phyloP scores from a whole-genome alignment of 1,140 invertebrate genomes.

The Dreissena polymorpha region DNA sequence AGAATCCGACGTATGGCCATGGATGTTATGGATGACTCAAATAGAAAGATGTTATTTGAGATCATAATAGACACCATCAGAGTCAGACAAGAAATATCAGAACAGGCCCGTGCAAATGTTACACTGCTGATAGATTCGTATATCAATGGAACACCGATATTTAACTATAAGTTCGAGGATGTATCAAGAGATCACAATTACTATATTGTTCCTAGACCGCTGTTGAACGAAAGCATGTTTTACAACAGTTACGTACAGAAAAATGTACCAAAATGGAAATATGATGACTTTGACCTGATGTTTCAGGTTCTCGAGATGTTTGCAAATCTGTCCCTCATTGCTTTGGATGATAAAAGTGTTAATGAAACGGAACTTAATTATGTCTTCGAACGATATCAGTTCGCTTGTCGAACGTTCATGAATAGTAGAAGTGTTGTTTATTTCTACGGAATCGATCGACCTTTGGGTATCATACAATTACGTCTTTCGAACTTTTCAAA shows the following conservation, averaged over 20 bases:
- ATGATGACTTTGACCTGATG: constrained; percentile 30
- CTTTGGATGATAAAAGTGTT: constrained; percentile 46
- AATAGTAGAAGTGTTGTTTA: constrained; percentile 67
- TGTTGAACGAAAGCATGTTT: constrained; percentile 57
- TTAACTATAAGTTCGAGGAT: constrained; percentile 50
- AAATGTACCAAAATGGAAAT: constrained; percentile 45
- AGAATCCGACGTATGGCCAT: constrained; percentile 7
- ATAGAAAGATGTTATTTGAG: constrained; percentile 25
- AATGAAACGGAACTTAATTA: constrained; percentile 53
- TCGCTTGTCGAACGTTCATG: constrained; percentile 56
- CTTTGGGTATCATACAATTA: constrained; percentile 56
- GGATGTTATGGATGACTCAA: not conserved
- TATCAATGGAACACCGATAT: constrained; percentile 44
- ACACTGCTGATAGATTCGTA: constrained; percentile 8
- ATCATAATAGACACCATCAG: constrained; percentile 18
- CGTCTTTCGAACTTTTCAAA: constrained; percentile 52
- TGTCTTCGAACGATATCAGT: constrained; percentile 43
- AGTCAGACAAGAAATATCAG: constrained; percentile 9
- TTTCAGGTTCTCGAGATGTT: constrained; percentile 31
- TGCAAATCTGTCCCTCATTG: constrained; percentile 18
- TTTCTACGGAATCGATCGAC: constrained; percentile 63
- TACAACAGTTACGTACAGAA: constrained; percentile 45
- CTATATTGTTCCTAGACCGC: constrained; percentile 61
- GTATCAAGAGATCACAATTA: constrained; percentile 59
- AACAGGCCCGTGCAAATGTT: constrained; percentile 44